Conservation (phyloP, 2,888 invertebrate genomes). For the Phania funesta region DNA sequence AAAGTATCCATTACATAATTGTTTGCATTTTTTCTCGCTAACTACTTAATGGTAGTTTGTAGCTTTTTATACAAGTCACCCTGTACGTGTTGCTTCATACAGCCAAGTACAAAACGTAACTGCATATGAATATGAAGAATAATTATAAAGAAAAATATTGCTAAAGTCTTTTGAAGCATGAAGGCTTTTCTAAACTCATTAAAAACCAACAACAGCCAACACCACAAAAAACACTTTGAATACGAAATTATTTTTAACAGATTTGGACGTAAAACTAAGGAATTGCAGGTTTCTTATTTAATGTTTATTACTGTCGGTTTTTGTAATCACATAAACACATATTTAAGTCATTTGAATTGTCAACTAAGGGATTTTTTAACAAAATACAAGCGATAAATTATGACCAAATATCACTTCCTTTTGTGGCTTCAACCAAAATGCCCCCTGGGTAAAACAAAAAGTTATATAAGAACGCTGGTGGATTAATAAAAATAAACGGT, state of each 20-base stretch:
- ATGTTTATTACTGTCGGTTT: background rate
- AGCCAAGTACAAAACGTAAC: background rate
- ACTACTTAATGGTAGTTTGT: too few species aligned
- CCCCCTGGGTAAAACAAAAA: background rate
- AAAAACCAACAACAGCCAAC: slow-evolving; percentile 5
- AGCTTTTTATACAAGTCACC: background rate
- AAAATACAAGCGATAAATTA: background rate
- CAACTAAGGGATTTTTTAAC: slow-evolving; percentile 4
- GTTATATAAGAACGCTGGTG: background rate
- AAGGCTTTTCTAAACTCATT: slow-evolving; percentile 57
- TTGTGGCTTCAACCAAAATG: background rate
- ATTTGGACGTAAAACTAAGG: background rate
- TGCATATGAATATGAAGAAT: background rate
- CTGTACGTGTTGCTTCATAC: background rate
- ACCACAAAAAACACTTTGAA: slow-evolving; percentile 9
- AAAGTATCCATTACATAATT: too few species aligned
- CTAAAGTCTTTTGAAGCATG: slow-evolving; percentile 66
- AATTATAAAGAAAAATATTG: slow-evolving; percentile 34
- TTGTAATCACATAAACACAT: background rate
- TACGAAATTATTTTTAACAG: background rate
- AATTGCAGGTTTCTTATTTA: slow-evolving; percentile 15
- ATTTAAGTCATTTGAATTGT: slow-evolving; percentile 30
- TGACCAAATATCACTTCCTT: slow-evolving; percentile 20
- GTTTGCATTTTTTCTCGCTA: too few species aligned
- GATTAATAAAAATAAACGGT: background rate